phyloP scores from a whole-genome alignment of 2,113 vertebrate species.

The Pholis gunnellus region DNA sequence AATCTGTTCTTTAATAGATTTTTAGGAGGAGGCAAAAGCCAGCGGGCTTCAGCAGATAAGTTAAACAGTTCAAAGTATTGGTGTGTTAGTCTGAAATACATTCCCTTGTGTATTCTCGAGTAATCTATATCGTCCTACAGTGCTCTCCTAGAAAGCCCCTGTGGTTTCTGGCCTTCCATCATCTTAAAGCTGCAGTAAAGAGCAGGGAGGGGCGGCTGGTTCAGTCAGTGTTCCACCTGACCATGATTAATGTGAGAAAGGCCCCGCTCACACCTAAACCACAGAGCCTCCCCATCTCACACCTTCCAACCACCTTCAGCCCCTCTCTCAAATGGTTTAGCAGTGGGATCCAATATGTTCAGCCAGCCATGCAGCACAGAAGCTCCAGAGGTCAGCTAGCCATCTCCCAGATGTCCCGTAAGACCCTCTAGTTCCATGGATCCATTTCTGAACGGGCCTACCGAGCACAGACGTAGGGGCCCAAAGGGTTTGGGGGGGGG shows the following conservation, averaged over 20 bases:
- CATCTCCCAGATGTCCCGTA: conserved; percentile 31
- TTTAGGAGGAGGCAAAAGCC: conserved; percentile 23
- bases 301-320: not conserved
- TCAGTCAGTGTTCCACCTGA: conserved; percentile 51
- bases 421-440: not conserved
- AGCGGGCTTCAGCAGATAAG: conserved; percentile 29
- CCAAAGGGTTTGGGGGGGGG: not conserved
- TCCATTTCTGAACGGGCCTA: not conserved
- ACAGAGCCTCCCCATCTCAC: conserved; percentile 1
- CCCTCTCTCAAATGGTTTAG: conserved; percentile 20
- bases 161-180: conserved; percentile 41
- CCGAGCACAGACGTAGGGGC: not conserved
- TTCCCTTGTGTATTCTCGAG: conserved; percentile 4
- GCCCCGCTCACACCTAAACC: conserved; percentile 51
- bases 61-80: conserved; percentile 35
- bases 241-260: conserved; percentile 69
- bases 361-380: conserved; percentile 34
- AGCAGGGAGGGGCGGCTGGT: conserved; percentile 16
- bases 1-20: conserved; percentile 73
- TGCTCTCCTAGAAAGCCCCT: conserved; percentile 14
- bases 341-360: conserved; percentile 29
- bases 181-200: conserved; percentile 46
- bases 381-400: conserved; percentile 40
- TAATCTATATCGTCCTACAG: conserved; percentile 29
- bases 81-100: conserved; percentile 28